A percentile compares a stretch with the other conserved stretches of the same genome.
Conservation (phyloP, 2,888 invertebrate genomes). For the Nephrotoma guestfalica region DNA sequence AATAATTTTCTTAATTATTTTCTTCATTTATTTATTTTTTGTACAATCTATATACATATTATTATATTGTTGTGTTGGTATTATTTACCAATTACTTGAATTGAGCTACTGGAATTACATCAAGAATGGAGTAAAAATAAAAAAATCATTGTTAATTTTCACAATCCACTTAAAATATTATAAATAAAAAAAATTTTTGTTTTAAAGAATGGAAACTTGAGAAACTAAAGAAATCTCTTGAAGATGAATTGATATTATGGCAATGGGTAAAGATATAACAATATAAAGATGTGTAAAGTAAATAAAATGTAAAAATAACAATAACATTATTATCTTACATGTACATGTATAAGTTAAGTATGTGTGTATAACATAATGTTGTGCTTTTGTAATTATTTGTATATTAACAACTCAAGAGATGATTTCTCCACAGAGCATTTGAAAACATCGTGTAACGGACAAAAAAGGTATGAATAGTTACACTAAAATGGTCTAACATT, state of each 20-base stretch:
- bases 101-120: slow-evolving; percentile 3
- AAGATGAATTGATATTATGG: not conserved
- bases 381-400: too few species aligned
- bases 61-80: not conserved
- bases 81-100: slow-evolving; percentile 3
- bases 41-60: not conserved
- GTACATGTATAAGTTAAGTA: too few species aligned
- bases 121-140: not conserved
- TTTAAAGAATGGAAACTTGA: not conserved
- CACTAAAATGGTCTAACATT: not conserved
- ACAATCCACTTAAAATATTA: slow-evolving; percentile 2
- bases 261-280: not conserved
- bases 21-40: not conserved
- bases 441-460: not conserved
- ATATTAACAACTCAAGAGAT: too few species aligned
- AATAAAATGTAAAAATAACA: not conserved
- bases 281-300: not conserved
- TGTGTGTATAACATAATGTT: too few species aligned
- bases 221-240: not conserved
- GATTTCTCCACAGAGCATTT: not conserved
- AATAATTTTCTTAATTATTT: not conserved
- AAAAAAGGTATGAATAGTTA: not conserved
- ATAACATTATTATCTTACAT: not conserved
- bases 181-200: not conserved
- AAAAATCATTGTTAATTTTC: not conserved